Evolutionary conservation across 2,888 invertebrate genomes (phyloP).

Genomic region (Odontocerum albicorne): DNA sequence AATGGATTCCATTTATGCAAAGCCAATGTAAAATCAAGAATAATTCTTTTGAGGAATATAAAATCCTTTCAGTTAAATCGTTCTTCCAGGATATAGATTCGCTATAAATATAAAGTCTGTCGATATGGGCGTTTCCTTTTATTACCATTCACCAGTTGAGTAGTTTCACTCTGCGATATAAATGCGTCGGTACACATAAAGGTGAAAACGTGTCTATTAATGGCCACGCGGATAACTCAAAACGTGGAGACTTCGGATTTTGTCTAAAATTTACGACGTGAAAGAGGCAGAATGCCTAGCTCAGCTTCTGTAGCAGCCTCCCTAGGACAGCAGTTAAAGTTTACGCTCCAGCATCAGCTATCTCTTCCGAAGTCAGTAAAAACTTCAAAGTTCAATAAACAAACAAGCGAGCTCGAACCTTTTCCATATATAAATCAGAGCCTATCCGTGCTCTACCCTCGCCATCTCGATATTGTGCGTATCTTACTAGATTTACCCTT

Average conservation of each 20-base stretch:
- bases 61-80: too few relatives aligned
- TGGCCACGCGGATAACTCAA: slow-evolving; percentile 7
- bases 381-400: slow-evolving; percentile 36
- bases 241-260: slow-evolving; percentile 11
- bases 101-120: slow-evolving; percentile 1
- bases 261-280: slow-evolving; percentile 32
- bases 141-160: slow-evolving; percentile 1
- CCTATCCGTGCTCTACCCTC: neutral
- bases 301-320: slow-evolving; percentile 24
- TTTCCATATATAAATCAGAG: slow-evolving; percentile 26
- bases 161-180: neutral
- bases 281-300: slow-evolving; percentile 27
- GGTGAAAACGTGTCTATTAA: slow-evolving; percentile 15
- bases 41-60: too few relatives aligned
- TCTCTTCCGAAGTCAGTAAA: slow-evolving; percentile 34
- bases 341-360: slow-evolving; percentile 34
- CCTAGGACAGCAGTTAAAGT: slow-evolving; percentile 29
- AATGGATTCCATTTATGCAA: too few relatives aligned
- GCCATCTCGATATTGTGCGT: slow-evolving; percentile 12
- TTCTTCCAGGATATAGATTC: too few relatives aligned
- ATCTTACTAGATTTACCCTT: too few relatives aligned
- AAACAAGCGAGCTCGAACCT: slow-evolving; percentile 32
- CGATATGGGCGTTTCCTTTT: slow-evolving; percentile 8
- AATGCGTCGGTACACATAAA: slow-evolving; percentile 7
- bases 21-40: too few relatives aligned